A percentile compares a stretch with the other conserved stretches of the same genome.
Conservation (phyloP, 2,797 vertebrate genomes). For the Melanotaenia boesemani region DNA sequence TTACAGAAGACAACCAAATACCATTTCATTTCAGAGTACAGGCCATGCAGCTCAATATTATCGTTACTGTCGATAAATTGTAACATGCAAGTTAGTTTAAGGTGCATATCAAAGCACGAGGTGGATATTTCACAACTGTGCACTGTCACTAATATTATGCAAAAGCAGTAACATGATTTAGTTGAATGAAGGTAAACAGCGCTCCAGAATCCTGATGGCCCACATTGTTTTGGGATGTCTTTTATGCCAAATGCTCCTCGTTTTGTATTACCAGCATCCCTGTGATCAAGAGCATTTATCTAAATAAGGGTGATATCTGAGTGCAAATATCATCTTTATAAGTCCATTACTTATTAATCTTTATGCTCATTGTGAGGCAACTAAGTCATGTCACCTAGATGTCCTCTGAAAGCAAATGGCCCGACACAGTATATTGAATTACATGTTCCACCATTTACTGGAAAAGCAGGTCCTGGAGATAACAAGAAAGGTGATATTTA, state of each 20-base stretch:
- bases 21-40: constrained; percentile 74
- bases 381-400: constrained; percentile 83
- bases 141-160: constrained; percentile 31
- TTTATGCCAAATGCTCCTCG: constrained; percentile 49
- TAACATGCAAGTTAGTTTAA: constrained; percentile 60
- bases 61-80: constrained; percentile 75
- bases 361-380: constrained; percentile 80
- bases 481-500: constrained; percentile 88
- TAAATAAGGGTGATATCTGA: constrained; percentile 71
- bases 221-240: constrained; percentile 42
- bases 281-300: constrained; percentile 77
- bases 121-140: constrained; percentile 13
- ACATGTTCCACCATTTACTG: constrained; percentile 83
- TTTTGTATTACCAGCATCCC: constrained; percentile 68
- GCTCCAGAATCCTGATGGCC: constrained; percentile 24
- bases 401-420: constrained; percentile 83
- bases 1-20: constrained; percentile 75
- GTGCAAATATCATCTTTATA: constrained; percentile 83
- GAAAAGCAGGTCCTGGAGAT: constrained; percentile 85
- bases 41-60: constrained; percentile 65
- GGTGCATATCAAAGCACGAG: constrained; percentile 21
- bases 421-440: constrained; percentile 77
- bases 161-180: constrained; percentile 8
- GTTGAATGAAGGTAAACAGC: constrained; percentile 9
- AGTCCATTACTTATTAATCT: constrained; percentile 87